Base-by-base conservation (phyloP, 1,140 invertebrate genomes). In the Hyles vespertilio region DNA sequence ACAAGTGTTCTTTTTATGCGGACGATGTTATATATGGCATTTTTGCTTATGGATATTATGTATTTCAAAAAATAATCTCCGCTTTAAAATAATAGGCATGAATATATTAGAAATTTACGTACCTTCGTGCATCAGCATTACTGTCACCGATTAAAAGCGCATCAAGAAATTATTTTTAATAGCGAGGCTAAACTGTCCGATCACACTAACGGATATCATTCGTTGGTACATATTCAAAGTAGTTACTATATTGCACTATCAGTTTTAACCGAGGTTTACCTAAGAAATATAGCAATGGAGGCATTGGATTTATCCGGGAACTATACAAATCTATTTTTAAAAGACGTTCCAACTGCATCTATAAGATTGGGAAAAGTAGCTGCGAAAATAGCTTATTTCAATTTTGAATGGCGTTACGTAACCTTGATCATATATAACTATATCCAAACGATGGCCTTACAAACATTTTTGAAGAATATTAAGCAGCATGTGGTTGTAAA, bases 331-430 rank as follows among this genome's bases (percentile, higher is more conserved):
- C 48, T 48, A n/a, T 51, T 61, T 55, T 33, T 56, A 36, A 51
- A 58, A 3, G 63, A 68, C 58, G 57, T 64, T 51, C 49, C 62
- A 32, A 8, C 55, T 33, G 51, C 61, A 22, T 54, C 72, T 40
- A 22, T 55, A 50, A 58, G 71, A 32, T 70, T 81, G 9, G 72
- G 72, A 40, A 49, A 61, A 58, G 58, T 71, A 6, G 74, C 74
- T 22, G 77, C 77, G 48, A 80, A 77, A 56, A 70, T 82, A 32
- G 76, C 71, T 5, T 74, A 65, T 58, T 69, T 74, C 45, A 80
- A 82, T 61, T 82, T 77, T 48, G 71, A 80, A 61, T 82, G 77
- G 79, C 76, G 76, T 10, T 82, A 74, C n/a, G 32, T 73, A 0
- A 74, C 77, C 5, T 53, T 84, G 5, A 61, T 84, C 8, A 51